phyloP scores from a whole-genome alignment of 1,140 invertebrate genomes.

The Lordiphosa clarofinis region DNA sequence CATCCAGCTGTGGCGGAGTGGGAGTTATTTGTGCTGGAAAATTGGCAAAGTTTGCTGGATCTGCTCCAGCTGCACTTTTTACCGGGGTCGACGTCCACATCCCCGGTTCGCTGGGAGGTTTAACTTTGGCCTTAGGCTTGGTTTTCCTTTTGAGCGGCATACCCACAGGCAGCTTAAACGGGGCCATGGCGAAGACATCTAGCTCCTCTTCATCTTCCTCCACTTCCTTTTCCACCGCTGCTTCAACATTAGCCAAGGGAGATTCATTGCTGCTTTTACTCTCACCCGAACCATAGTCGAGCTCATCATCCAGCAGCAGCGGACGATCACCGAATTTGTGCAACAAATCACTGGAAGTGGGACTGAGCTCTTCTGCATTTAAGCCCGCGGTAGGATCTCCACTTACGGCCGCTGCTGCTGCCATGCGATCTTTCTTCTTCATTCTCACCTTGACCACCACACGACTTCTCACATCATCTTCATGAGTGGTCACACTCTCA shows the following conservation, averaged over 20 bases:
- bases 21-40: slow-evolving; percentile 48
- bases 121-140: slow-evolving; percentile 27
- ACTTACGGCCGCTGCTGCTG: slow-evolving; percentile 33
- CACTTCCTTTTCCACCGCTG: slow-evolving; percentile 13
- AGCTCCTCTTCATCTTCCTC: slow-evolving; percentile 62
- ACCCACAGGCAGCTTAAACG: slow-evolving; percentile 83
- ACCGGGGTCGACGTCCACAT: slow-evolving; percentile 76
- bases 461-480: slow-evolving; percentile 82
- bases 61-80: slow-evolving; percentile 24
- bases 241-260: slow-evolving; percentile 4
- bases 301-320: slow-evolving; percentile 88
- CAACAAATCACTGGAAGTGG: slow-evolving; percentile 80
- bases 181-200: slow-evolving; percentile 88
- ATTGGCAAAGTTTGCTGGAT: slow-evolving; percentile 54
- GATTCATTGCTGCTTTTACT: slow-evolving; percentile 67
- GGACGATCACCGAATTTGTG: slow-evolving; percentile 90
- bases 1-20: slow-evolving; percentile 51
- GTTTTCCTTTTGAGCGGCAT: slow-evolving; percentile 70
- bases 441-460: slow-evolving; percentile 79
- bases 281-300: slow-evolving; percentile 84
- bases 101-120: slow-evolving; percentile 35
- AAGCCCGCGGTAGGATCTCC: slow-evolving; percentile 13
- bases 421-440: slow-evolving; percentile 72
- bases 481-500: slow-evolving; percentile 85
- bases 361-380: slow-evolving; percentile 67